Conservation (phyloP, 1,140 invertebrate genomes). For the Gryon sp. region DNA sequence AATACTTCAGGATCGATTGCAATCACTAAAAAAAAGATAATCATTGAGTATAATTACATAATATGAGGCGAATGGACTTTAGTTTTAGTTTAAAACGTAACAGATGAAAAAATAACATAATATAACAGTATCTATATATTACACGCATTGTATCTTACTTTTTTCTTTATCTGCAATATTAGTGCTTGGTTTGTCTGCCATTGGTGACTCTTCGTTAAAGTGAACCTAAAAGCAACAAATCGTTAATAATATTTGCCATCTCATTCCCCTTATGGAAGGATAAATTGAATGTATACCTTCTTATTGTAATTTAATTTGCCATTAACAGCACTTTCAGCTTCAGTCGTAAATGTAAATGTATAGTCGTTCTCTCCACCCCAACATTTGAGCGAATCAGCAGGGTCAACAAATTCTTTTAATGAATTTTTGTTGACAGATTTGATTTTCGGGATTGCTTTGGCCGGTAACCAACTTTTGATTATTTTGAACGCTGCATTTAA, state of each 20-base stretch:
- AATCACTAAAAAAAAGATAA: conserved; percentile 72
- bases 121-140: neutral
- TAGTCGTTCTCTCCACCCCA: conserved; percentile 94
- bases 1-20: conserved; percentile 81
- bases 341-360: conserved; percentile 85
- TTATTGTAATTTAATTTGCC: conserved; percentile 81
- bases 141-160: conserved; percentile 64
- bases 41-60: neutral
- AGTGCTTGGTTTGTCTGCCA: conserved; percentile 72
- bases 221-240: conserved; percentile 77
- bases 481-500: conserved; percentile 95
- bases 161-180: conserved; percentile 69
- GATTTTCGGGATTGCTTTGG: conserved; percentile 93
- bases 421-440: conserved; percentile 91
- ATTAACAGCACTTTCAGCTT: conserved; percentile 76
- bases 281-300: conserved; percentile 60
- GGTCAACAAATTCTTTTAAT: conserved; percentile 87
- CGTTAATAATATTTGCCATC: conserved; percentile 7
- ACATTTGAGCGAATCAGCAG: conserved; percentile 85
- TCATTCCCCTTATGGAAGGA: neutral
- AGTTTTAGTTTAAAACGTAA: no score
- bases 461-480: conserved; percentile 92
- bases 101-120: no score
- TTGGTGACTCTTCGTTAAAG: conserved; percentile 81
- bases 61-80: no score